A percentile compares a stretch with the other conserved stretches of the same genome.
Evolutionary conservation across 2,888 invertebrate genomes (phyloP).

Genomic region (Augochlorella aurata): DNA sequence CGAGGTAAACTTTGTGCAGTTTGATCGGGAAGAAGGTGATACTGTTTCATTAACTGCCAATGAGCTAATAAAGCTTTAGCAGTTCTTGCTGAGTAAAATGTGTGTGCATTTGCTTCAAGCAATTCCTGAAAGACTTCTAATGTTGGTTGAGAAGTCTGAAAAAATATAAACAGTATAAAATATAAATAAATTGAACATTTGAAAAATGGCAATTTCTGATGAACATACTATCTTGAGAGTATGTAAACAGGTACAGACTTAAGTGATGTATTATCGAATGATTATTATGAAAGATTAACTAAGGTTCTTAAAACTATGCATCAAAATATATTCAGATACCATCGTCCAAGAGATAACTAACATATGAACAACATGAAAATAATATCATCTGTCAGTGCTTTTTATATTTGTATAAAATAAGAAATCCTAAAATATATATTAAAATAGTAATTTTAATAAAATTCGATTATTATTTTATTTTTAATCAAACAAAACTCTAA

Average conservation of each 20-base stretch:
- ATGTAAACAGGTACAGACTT: not conserved
- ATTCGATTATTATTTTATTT: too few species aligned
- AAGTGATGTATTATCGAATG: not conserved
- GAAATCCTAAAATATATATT: not conserved
- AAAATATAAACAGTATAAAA: not conserved
- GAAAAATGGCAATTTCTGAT: not conserved
- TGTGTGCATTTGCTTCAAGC: conserved; percentile 90
- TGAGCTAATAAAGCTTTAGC: conserved; percentile 92
- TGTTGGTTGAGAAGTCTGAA: conserved; percentile 87
- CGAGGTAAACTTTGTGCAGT: conserved; percentile 86
- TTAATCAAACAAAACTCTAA: too few species aligned
- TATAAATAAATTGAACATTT: not conserved
- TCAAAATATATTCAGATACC: conserved; percentile 11
- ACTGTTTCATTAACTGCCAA: conserved; percentile 96
- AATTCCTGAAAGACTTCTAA: conserved; percentile 93
- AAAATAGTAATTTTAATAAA: not conserved
- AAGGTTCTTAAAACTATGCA: too few species aligned
- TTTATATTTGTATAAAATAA: not conserved
- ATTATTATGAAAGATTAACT: too few species aligned
- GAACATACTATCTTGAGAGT: not conserved
- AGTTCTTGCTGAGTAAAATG: conserved; percentile 94
- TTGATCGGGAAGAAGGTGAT: conserved; percentile 95
- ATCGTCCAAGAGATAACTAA: not conserved
- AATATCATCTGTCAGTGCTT: too few species aligned
- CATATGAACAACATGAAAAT: too few species aligned